Conservation (phyloP, 2,888 invertebrate genomes). For the Cyrtodaria siliqua region DNA sequence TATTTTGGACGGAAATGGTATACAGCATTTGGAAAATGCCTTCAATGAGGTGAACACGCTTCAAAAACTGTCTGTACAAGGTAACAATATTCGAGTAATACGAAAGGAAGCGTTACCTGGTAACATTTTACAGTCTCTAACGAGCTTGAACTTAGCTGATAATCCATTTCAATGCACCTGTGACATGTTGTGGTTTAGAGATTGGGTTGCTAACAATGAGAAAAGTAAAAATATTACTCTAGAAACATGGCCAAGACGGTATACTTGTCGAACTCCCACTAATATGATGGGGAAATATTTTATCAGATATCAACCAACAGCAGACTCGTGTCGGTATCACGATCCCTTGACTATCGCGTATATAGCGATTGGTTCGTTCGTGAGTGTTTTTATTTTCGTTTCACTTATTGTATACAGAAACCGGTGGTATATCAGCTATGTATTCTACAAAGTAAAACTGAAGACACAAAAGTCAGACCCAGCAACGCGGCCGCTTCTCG, state of each 20-base stretch:
- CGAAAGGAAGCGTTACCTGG: conserved; percentile 3
- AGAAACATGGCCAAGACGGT: background rate
- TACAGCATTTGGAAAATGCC: background rate
- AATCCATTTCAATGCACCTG: conserved; percentile 31
- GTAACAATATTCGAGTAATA: conserved; percentile 17
- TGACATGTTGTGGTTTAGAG: conserved; percentile 29
- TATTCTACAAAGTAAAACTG: conserved; percentile 16
- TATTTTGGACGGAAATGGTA: background rate
- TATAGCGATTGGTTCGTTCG: conserved; percentile 6
- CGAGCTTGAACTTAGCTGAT: conserved; percentile 3
- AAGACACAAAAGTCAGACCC: background rate
- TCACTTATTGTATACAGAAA: conserved; percentile 12
- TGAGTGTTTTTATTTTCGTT: conserved; percentile 17
- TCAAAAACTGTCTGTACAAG: background rate
- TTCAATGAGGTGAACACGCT: background rate
- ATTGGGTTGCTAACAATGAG: conserved; percentile 13
- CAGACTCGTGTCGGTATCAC: background rate
- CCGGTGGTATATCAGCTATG: conserved; percentile 44
- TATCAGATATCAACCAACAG: background rate
- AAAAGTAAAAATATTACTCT: background rate
- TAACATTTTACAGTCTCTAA: conserved; percentile 1
- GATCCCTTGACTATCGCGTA: background rate
- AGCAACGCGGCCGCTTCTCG: background rate
- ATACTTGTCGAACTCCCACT: background rate
- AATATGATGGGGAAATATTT: background rate